Base-by-base conservation (phyloP, 2,797 vertebrate species). In the Gouania willdenowi region DNA sequence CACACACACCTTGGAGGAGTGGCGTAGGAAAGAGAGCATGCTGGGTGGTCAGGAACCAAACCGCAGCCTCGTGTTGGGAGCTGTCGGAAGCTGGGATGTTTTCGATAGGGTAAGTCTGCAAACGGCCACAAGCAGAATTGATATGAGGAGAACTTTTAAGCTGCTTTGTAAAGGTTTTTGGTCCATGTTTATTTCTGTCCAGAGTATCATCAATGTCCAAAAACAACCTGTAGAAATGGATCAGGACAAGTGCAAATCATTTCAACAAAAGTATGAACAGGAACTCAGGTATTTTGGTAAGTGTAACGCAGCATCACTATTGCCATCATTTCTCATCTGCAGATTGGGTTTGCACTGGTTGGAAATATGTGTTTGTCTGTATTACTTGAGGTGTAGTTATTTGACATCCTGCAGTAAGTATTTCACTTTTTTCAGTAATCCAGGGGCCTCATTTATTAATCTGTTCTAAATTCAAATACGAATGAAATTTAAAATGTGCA, bases 151-250 rank as follows among this genome's bases (percentile, higher is more conserved):
- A n/a, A n/a, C n/a, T n/a, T 9, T 20, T 20, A 20, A 5, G 19
- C 4, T 20, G 13, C 13, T 14, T n/a, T n/a, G n/a, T n/a, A n/a
- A n/a, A n/a, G n/a, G n/a, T n/a, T n/a, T n/a, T n/a, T n/a, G n/a
- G n/a, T n/a, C n/a, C n/a, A n/a, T n/a, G n/a, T n/a, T n/a, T n/a
- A n/a, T 26, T 11, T 38, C 8, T 30, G 24, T 5, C 9, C 65
- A 98, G 97, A 98, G 95, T 77, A 93, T 97, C 63, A 98, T 99
- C 82, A 99, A 96, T 87, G 81, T 87, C 42, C 89, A 83, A 41
- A 82, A 72, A 81, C 82, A 86, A 54, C 79, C 82, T 65, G 76
- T 76, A 66, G 87, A 83, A 37, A 83, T 86, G 61, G 92, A 93
- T 47, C 87, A 92, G 58, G 89, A 93, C 60, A 85, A 79, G 49